Conservation (phyloP, 2,888 invertebrate species). For the Apamea crenata region DNA sequence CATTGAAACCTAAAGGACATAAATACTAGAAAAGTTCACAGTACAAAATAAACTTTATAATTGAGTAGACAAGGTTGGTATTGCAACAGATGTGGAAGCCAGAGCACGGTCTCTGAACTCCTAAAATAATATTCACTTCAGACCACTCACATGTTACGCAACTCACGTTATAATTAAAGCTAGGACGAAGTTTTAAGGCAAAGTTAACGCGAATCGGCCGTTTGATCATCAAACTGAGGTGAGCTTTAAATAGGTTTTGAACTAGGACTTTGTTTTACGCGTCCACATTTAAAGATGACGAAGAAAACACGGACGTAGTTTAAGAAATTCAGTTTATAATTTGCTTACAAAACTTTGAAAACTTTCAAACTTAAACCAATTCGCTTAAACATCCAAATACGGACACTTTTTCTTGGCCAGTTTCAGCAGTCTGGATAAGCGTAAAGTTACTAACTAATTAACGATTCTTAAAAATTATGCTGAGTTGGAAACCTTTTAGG, state of each 20-base stretch:
- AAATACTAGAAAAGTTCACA: slow-evolving; percentile 68
- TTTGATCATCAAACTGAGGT: slow-evolving; percentile 63
- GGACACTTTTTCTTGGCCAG: background rate
- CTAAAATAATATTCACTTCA: slow-evolving; percentile 90
- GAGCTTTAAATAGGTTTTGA: slow-evolving; percentile 29
- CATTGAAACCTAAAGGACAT: slow-evolving; percentile 75
- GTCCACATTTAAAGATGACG: slow-evolving; percentile 11
- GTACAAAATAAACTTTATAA: slow-evolving; percentile 81
- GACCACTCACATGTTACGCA: slow-evolving; percentile 87
- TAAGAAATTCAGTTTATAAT: background rate
- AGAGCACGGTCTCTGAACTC: slow-evolving; percentile 86
- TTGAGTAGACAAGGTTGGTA: slow-evolving; percentile 76
- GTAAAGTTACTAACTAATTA: background rate
- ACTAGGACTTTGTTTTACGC: slow-evolving; percentile 31
- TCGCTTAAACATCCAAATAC: background rate
- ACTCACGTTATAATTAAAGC: slow-evolving; percentile 87
- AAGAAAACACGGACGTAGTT: background rate
- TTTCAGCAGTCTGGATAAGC: background rate
- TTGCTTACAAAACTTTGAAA: background rate
- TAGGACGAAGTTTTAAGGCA: slow-evolving; percentile 83
- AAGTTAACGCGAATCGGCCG: slow-evolving; percentile 76
- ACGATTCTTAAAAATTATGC: background rate
- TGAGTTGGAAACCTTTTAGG: background rate
- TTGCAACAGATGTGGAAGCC: slow-evolving; percentile 67
- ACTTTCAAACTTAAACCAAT: background rate